phyloP scores from a whole-genome alignment of 2,113 vertebrate genomes.

The Anguilla japonica region DNA sequence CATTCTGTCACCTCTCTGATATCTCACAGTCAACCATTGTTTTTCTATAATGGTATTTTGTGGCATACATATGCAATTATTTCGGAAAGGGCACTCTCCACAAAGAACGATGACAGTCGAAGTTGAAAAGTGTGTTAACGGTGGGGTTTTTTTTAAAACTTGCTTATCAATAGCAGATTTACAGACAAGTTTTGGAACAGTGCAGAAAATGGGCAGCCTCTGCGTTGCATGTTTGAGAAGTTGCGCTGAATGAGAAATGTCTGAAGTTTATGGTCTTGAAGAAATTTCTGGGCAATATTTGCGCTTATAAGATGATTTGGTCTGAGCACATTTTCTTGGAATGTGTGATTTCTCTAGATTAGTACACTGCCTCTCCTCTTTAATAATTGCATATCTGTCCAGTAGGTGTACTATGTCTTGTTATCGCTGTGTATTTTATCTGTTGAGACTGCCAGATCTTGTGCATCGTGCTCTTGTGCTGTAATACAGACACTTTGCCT shows the following conservation, averaged over 20 bases:
- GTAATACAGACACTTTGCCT: neutral
- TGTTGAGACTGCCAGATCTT: neutral
- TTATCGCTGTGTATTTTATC: no score
- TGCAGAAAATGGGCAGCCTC: neutral
- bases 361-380: neutral
- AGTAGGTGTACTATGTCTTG: neutral
- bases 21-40: no score
- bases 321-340: neutral
- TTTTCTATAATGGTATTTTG: neutral
- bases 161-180: neutral
- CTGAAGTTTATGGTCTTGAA: no score
- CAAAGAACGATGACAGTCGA: neutral
- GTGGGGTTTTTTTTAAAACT: neutral
- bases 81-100: neutral
- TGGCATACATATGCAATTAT: constrained; percentile 16
- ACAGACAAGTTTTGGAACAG: neutral
- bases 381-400: constrained; percentile 1
- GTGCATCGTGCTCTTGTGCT: neutral
- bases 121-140: neutral
- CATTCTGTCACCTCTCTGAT: neutral
- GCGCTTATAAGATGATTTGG: neutral
- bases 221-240: neutral
- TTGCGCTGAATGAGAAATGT: neutral
- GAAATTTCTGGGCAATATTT: neutral
- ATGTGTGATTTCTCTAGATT: neutral